These are phyloP conservation scores for Melitaea cinxia DNA, from an alignment of 1,140 invertebrate species.

Conservation along the genomic window DNA sequence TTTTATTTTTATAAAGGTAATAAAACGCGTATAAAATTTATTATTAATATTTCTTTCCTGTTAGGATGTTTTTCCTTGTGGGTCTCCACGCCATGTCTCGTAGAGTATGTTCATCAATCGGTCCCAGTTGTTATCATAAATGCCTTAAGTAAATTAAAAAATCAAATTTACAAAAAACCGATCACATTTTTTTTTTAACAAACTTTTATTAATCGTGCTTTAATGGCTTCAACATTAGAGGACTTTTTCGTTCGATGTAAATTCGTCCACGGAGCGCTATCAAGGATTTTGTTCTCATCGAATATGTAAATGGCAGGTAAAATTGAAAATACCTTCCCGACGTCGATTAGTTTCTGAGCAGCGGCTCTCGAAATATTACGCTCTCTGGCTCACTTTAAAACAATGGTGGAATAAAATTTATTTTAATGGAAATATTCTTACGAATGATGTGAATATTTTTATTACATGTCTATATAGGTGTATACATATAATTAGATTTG, in stretches of 20 bases:
- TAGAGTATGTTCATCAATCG: no score
- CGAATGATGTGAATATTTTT: no score
- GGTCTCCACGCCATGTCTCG: no score
- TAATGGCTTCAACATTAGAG: conserved; percentile 37
- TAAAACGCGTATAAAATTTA: no score
- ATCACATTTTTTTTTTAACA: neutral
- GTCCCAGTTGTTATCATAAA: no score
- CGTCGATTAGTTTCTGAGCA: conserved; percentile 48
- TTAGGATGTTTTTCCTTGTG: no score
- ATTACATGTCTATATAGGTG: no score
- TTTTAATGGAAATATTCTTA: neutral
- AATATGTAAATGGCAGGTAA: conserved; percentile 66
- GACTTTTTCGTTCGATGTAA: conserved; percentile 57
- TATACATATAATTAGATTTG: no score
- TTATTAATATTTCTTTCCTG: no score
- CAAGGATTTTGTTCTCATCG: conserved; percentile 57
- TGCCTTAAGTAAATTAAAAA: no score
- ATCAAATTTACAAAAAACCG: no score
- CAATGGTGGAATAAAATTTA: conserved; percentile 1
- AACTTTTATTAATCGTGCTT: neutral
- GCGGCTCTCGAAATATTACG: conserved; percentile 30
- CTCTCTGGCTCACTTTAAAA: conserved; percentile 5
- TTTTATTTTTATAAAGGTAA: no score
- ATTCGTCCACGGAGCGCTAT: conserved; percentile 50
- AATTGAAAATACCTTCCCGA: conserved; percentile 67